Conservation (phyloP, 2,113 vertebrate genomes). For the Mustelus asterias region DNA sequence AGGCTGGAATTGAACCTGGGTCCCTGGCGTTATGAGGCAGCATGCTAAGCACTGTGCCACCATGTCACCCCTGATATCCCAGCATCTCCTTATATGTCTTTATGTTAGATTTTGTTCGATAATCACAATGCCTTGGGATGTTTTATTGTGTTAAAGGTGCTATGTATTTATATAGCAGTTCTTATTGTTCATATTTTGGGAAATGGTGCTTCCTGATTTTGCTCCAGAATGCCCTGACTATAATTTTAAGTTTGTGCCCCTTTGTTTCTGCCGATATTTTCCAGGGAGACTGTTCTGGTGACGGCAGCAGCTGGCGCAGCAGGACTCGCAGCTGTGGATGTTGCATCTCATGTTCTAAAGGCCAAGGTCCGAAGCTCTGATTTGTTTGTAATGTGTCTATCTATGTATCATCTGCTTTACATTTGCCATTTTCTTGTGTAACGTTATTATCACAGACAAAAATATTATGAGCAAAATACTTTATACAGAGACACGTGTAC, state of each 20-base stretch:
- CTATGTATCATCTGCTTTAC: neutral
- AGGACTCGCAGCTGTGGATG: constrained; percentile 49
- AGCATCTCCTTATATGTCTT: neutral
- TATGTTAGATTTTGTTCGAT: neutral
- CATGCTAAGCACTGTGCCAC: too few relatives aligned
- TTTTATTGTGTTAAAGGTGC: neutral
- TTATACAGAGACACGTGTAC: neutral
- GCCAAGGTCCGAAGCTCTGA: constrained; percentile 46
- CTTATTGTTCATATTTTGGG: neutral
- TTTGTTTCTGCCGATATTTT: neutral
- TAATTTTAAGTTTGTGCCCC: neutral
- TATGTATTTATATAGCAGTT: neutral
- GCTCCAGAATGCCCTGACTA: neutral
- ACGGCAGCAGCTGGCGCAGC: constrained; percentile 53
- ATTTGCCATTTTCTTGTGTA: neutral
- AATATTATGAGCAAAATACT: neutral
- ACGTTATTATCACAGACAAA: neutral
- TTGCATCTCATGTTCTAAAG: constrained; percentile 47
- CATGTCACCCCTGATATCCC: too few relatives aligned
- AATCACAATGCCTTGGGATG: neutral
- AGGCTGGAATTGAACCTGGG: too few relatives aligned
- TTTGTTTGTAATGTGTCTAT: neutral
- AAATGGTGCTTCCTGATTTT: neutral
- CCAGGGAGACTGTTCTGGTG: constrained; percentile 52
- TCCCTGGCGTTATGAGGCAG: too few relatives aligned